A percentile compares a stretch with the other conserved stretches of the same genome.
phyloP scores from a whole-genome alignment of 2,113 vertebrate species.

The Elaphurus davidianus region DNA sequence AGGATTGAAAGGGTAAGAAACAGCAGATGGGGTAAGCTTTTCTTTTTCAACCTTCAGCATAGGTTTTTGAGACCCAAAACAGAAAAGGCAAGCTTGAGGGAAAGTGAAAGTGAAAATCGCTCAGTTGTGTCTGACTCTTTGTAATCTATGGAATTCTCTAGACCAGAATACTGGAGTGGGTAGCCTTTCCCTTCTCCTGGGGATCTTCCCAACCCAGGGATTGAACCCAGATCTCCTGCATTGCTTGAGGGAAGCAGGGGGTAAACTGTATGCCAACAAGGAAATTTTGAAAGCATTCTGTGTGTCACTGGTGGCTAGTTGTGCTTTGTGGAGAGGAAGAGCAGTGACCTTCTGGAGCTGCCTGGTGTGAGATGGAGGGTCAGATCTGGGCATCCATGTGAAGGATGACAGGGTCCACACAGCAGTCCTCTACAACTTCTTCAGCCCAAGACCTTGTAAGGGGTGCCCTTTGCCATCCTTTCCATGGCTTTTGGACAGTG shows the following conservation, averaged over 20 bases:
- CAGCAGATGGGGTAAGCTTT: background rate
- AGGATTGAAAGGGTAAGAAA: background rate
- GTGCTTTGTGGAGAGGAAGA: background rate
- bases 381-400: background rate
- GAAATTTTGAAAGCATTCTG: background rate
- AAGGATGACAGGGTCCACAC: background rate
- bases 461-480: background rate
- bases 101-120: background rate
- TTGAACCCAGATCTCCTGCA: background rate
- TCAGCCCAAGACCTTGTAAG: background rate
- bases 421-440: accelerated
- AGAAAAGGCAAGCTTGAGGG: background rate
- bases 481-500: background rate
- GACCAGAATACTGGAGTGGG: background rate
- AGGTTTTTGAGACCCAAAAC: background rate
- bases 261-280: background rate
- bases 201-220: background rate
- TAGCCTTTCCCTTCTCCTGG: background rate
- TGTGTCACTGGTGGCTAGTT: background rate
- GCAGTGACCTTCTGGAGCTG: background rate
- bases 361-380: background rate
- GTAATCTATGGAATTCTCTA: background rate
- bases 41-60: background rate
- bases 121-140: background rate
- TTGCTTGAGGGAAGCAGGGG: background rate